Evolutionary conservation across 2,888 invertebrate species (phyloP).

Genomic region (Petrolisthes cinctipes): DNA sequence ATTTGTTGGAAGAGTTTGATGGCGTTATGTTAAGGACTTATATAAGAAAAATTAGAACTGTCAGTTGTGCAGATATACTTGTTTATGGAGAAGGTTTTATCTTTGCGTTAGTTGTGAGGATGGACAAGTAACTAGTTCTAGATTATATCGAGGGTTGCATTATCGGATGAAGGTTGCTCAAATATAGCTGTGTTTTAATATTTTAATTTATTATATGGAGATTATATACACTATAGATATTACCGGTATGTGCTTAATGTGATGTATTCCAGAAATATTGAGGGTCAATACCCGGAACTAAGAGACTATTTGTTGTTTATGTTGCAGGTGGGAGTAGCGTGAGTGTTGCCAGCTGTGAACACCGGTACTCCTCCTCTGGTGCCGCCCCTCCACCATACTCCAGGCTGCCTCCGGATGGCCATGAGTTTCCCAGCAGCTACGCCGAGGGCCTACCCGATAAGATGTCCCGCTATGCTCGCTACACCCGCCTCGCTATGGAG

Average conservation of each 20-base stretch:
- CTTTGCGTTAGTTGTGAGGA: too few species aligned
- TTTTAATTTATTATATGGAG: background rate
- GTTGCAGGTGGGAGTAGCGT: slow-evolving; percentile 66
- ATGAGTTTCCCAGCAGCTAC: slow-evolving; percentile 82
- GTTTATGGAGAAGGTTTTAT: too few species aligned
- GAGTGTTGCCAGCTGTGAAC: slow-evolving; percentile 58
- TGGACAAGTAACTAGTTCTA: too few species aligned
- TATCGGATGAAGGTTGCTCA: background rate
- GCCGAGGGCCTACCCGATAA: slow-evolving; percentile 72
- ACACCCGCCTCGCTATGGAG: slow-evolving; percentile 67
- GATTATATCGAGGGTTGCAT: background rate
- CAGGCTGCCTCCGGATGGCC: slow-evolving; percentile 84
- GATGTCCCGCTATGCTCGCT: slow-evolving; percentile 68
- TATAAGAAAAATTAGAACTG: too few species aligned
- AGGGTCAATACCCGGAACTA: too few species aligned
- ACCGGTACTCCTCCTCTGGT: slow-evolving; percentile 61
- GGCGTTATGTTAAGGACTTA: too few species aligned
- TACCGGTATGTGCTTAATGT: too few species aligned
- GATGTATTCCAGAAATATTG: too few species aligned
- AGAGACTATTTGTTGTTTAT: background rate
- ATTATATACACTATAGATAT: background rate
- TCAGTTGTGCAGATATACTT: too few species aligned
- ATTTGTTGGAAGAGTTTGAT: too few species aligned
- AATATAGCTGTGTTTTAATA: slow-evolving; percentile 14
- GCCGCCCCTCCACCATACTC: slow-evolving; percentile 72